These are phyloP conservation scores for Enhydra lutris DNA, from an alignment of 2,113 vertebrate species.

Conservation along the genomic window DNA sequence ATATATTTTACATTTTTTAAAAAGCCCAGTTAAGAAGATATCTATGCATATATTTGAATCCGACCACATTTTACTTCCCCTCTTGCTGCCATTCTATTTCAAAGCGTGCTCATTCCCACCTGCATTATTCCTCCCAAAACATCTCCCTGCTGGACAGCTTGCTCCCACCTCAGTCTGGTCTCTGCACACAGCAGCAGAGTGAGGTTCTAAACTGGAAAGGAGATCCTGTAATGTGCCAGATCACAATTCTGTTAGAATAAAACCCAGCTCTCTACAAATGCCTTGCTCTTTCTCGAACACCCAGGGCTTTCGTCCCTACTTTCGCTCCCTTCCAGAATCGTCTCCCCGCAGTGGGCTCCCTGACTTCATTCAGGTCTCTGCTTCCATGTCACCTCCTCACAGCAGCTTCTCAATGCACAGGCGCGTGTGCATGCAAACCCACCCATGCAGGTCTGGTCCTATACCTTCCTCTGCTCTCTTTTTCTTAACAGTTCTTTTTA, in stretches of 20 bases:
- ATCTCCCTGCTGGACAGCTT: neutral
- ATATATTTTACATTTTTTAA: neutral
- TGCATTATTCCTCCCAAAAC: neutral
- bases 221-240: neutral
- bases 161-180: neutral
- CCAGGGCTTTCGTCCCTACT: neutral
- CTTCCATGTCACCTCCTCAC: neutral
- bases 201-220: neutral
- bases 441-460: neutral
- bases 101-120: neutral
- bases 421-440: accelerated
- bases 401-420: neutral
- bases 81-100: neutral
- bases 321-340: neutral
- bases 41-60: neutral
- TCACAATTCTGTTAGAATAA: neutral
- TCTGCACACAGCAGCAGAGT: neutral
- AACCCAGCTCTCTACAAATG: neutral
- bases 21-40: neutral
- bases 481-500: neutral
- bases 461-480: neutral
- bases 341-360: neutral
- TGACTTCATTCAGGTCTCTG: neutral
- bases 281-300: neutral
- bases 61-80: neutral